phyloP scores from a whole-genome alignment of 2,888 invertebrate genomes.

The Boloria selene region DNA sequence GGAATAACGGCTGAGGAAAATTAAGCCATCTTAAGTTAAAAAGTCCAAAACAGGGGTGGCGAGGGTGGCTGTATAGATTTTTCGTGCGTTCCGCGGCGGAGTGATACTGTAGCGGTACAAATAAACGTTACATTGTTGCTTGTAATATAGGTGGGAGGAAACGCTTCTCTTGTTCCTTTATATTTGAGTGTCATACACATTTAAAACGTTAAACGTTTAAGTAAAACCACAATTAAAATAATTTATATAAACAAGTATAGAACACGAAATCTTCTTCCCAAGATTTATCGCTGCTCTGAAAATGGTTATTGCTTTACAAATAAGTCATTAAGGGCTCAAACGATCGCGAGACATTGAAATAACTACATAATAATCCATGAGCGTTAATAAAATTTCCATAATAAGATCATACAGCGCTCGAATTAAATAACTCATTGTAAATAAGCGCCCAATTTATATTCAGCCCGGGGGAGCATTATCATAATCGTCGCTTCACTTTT shows the following conservation, averaged over 20 bases:
- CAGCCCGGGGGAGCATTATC: conserved; percentile 64
- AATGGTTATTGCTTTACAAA: conserved; percentile 28
- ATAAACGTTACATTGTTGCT: conserved; percentile 13
- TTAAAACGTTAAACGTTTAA: too few relatives aligned
- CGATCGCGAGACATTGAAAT: conserved; percentile 39
- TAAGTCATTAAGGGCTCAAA: conserved; percentile 38
- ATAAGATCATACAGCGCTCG: conserved; percentile 57
- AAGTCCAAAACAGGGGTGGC: conserved; percentile 62
- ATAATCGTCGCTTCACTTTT: conserved; percentile 59
- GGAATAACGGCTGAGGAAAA: conserved; percentile 62
- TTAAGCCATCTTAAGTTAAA: conserved; percentile 78
- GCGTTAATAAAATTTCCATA: conserved; percentile 68
- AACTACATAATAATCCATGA: conserved; percentile 51
- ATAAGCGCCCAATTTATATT: conserved; percentile 78
- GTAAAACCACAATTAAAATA: too few relatives aligned
- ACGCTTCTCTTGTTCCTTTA: too few relatives aligned
- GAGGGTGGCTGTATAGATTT: conserved; percentile 60
- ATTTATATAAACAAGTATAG: too few relatives aligned
- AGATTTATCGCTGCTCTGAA: conserved; percentile 4
- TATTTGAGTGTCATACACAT: too few relatives aligned
- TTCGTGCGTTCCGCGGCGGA: conserved; percentile 60
- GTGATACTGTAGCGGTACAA: conserved; percentile 45
- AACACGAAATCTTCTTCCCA: too few relatives aligned
- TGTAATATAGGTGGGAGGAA: background rate
- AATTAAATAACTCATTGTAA: conserved; percentile 76